Conservation (phyloP, 2,113 vertebrate genomes). For the Gavia stellata region DNA sequence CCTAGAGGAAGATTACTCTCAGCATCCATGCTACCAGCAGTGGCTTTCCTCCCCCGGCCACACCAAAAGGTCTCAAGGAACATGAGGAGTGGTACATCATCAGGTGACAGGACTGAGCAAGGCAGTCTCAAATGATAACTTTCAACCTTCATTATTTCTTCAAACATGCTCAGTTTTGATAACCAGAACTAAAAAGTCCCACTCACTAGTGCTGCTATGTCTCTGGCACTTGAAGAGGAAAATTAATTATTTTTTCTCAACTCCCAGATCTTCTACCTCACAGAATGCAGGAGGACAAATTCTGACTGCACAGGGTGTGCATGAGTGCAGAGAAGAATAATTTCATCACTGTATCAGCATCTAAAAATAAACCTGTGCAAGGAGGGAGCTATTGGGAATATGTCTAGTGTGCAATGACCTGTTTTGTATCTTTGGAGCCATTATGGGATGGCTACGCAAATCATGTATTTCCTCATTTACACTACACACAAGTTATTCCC, state of each 20-base stretch:
- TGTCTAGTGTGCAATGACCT: slow-evolving; percentile 38
- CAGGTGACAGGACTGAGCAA: neutral
- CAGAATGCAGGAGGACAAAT: neutral
- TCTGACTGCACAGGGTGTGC: neutral
- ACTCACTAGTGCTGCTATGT: neutral
- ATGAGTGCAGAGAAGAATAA: neutral
- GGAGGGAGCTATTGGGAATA: neutral
- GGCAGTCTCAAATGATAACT: neutral
- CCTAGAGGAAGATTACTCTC: neutral
- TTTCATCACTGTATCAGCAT: neutral
- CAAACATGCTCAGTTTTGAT: neutral
- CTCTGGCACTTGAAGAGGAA: neutral
- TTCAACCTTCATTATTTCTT: neutral
- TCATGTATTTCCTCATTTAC: slow-evolving; percentile 35
- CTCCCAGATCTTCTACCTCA: neutral
- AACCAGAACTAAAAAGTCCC: neutral
- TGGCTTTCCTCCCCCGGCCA: neutral
- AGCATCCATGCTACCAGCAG: neutral
- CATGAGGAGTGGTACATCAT: neutral
- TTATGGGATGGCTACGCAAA: slow-evolving; percentile 22
- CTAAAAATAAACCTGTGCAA: slow-evolving; percentile 34
- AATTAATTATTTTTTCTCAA: neutral
- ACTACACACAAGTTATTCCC: slow-evolving; percentile 35
- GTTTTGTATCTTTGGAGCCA: slow-evolving; percentile 35
- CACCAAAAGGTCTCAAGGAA: neutral